Evolutionary conservation across 2,888 invertebrate species (phyloP).

Genomic region (Agriopis leucophaearia): DNA sequence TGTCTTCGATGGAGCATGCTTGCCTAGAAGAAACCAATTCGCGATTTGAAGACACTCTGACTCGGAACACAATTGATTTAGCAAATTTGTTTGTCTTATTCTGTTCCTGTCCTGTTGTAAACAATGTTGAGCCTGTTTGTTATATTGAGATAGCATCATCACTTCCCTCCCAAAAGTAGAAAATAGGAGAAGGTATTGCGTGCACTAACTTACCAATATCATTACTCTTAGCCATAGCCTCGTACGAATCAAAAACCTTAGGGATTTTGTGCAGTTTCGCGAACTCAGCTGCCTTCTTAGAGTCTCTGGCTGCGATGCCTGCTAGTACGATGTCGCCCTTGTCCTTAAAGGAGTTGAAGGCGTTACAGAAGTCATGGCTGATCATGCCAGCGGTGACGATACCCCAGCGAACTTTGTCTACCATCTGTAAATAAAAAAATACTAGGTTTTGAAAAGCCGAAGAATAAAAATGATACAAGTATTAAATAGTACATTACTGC

Average conservation of each 20-base stretch:
- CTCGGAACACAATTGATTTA: no score
- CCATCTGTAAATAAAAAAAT: constrained; percentile 66
- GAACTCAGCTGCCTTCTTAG: constrained; percentile 90
- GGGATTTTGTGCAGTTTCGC: constrained; percentile 89
- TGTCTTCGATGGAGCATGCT: no score
- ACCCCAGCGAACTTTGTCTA: constrained; percentile 90
- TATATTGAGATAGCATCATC: no score
- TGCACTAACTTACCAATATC: constrained; percentile 88
- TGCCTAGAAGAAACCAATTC: no score
- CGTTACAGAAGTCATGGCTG: constrained; percentile 92
- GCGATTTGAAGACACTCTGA: no score
- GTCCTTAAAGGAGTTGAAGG: constrained; percentile 87
- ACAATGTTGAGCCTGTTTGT: no score
- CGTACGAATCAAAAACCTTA: constrained; percentile 90
- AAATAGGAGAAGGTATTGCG: no score
- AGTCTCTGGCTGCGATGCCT: constrained; percentile 91
- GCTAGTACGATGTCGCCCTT: constrained; percentile 89
- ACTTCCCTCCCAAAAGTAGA: no score
- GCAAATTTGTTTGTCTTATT: no score
- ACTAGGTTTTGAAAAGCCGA: not conserved
- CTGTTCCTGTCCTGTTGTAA: no score
- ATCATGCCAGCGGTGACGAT: constrained; percentile 94
- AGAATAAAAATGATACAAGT: not conserved
- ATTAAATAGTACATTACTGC: not conserved
- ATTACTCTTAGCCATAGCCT: constrained; percentile 89